Base-by-base conservation (phyloP, 1,140 invertebrate genomes). In the Drosophila setifemur region DNA sequence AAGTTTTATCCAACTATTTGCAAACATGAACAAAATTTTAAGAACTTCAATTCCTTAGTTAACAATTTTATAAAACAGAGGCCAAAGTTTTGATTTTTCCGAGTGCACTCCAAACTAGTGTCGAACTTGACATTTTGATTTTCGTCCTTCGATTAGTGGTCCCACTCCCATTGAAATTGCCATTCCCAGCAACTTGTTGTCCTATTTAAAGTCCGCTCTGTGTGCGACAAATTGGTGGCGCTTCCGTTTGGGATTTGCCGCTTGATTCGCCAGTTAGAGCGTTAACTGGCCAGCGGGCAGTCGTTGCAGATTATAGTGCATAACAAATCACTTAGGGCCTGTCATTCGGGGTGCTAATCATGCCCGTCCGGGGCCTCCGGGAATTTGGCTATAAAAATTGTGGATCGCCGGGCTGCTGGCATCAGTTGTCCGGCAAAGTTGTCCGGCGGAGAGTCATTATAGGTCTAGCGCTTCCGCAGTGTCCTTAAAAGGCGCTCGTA, bases 311-410 rank as follows among this genome's bases (percentile, higher is more conserved):
- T 74, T 63, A 66, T 31, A 40, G 70, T 64, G 75, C 72, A 86
- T 69, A 86, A 86, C 81, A 86, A 86, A 86, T 86, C 81, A 81
- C 71, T 86, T 86, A 87, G 81, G 50, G 60, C 19, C 76, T 72
- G 81, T 86, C 81, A 78, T 47, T 86, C 81, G 73, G 71, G 61
- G 18, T 52, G 61, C 66, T 66, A 85, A 85, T 85, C 81, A 60
- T 25, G 52, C 57, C 54, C 26, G 6, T 53, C 49, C 53, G 48
- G 76, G 48, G 42, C 54, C 12, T 45, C 39, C 31, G n/a, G 12
- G 33, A 48, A 47, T 21, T 60, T 33, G 61, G 54, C 81, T 86
- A 86, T 86, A 86, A 86, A 85, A 87, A 72, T 69, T 69, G 26
- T 26, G 7, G 44, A 18, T 45, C 42, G 57, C 23, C 44, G 28